Conservation (phyloP, 30 jellyfish, hydroid and myxozoan genomes). For the Hydra vulgaris region DNA sequence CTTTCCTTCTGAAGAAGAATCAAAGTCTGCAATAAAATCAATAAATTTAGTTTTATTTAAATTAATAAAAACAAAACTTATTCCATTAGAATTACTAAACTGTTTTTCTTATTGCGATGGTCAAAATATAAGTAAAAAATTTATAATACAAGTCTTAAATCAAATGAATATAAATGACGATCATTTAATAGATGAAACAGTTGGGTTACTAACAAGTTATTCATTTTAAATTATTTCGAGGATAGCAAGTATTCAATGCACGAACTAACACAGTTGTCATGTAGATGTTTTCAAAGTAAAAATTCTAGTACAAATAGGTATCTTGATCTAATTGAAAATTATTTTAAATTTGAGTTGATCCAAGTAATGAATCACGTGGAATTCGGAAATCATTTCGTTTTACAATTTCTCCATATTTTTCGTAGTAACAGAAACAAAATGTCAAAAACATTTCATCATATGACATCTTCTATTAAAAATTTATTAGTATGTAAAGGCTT, state of each 20-base stretch:
- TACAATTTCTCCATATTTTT: neutral
- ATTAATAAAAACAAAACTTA: neutral
- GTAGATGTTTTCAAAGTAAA: neutral
- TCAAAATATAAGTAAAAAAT: neutral
- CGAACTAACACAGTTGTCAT: neutral
- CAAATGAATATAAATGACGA: neutral
- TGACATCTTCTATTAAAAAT: neutral
- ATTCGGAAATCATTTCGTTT: neutral
- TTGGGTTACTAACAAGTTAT: neutral
- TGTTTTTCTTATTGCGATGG: neutral
- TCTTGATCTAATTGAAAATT: neutral
- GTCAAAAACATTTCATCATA: neutral
- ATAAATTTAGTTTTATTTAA: neutral
- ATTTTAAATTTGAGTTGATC: neutral
- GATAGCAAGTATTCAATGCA: neutral
- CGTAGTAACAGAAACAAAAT: neutral
- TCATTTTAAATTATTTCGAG: neutral
- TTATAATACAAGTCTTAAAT: no score
- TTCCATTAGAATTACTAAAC: neutral
- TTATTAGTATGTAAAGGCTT: neutral
- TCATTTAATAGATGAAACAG: neutral
- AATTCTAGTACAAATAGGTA: neutral
- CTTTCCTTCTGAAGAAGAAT: neutral
- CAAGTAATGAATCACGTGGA: neutral
- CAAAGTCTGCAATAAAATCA: neutral